Base-by-base conservation (phyloP, 2,797 vertebrate species). In the Perodicticus potto region DNA sequence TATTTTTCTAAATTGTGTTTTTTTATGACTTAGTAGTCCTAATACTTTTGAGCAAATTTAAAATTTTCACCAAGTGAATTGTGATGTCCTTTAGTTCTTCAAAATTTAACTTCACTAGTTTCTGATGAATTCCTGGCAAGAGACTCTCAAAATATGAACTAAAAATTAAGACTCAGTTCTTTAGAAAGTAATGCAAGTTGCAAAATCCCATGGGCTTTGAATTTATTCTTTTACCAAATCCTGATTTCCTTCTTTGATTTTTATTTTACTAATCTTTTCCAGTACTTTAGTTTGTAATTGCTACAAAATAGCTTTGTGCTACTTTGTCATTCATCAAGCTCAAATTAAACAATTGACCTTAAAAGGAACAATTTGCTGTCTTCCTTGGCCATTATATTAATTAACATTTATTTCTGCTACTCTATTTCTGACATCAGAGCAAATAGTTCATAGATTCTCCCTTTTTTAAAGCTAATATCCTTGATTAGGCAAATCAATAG, bases 311-410 rank as follows among this genome's bases (percentile, higher is more conserved):
- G 4, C 53, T 87, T 37, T 8, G 1, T 80, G 65, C 5, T 87
- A 59, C 17, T 84, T 53, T 73, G 70, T 5, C 25, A 78, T 69
- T 89, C 77, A 86, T 29, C 16, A 88, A 94, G 12, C 6, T 91
- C 57, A 92, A 57, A 96, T 95, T 86, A 91, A 91, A 83, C 57
- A 89, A 80, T 4, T 55, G 29, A 86, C 23, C n/a, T 88, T 77
- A 55, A 29, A n/a, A 81, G 55, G 10, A 78, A 80, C 74, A 65
- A 43, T 97, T 80, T 95, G 61, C n/a, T 88, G n/a, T 70, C 34
- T 72, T 93, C 74, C n/a, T 57, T 86, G 55, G 55, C 37, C 93
- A 72, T 73, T 67, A 49, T 23, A 49, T 78, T 69, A 86, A 37
- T n/a, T 84, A 89, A 45, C 22, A 84, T 92, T 84, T 84, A 80